These are phyloP conservation scores for Megalonaias nervosa DNA, from an alignment of 1,140 invertebrate genomes.

Conservation along the genomic window DNA sequence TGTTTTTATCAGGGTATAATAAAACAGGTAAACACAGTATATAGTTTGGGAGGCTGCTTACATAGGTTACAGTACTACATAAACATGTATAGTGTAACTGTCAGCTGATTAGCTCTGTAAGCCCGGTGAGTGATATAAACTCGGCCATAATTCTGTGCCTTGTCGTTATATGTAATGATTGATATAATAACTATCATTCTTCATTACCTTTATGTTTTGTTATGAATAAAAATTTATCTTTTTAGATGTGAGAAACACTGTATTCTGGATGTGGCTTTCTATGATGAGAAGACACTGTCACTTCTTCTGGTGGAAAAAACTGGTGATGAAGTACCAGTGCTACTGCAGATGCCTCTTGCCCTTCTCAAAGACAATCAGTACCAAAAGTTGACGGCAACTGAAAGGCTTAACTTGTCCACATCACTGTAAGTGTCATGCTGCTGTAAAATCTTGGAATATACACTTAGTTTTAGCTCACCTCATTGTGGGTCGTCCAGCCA, in stretches of 20 bases:
- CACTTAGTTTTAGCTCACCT: neutral
- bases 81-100: too few relatives aligned
- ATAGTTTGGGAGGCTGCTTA: too few relatives aligned
- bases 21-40: too few relatives aligned
- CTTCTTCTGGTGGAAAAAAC: constrained; percentile 75
- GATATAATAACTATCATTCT: too few relatives aligned
- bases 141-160: too few relatives aligned
- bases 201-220: too few relatives aligned
- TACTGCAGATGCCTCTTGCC: constrained; percentile 63
- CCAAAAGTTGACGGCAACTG: constrained; percentile 29
- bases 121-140: too few relatives aligned
- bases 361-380: constrained; percentile 38
- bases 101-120: too few relatives aligned
- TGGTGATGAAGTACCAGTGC: constrained; percentile 51
- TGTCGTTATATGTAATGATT: too few relatives aligned
- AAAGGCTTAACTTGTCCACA: constrained; percentile 28
- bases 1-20: too few relatives aligned
- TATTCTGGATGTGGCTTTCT: constrained; percentile 83
- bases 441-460: neutral
- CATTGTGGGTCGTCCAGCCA: too few relatives aligned
- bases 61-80: too few relatives aligned
- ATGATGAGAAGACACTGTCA: constrained; percentile 84
- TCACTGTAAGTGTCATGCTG: constrained; percentile 39
- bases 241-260: constrained; percentile 42
- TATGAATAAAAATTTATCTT: neutral